Base-by-base conservation (phyloP, 2,113 vertebrate species). In the Dendrocopos noguchii region DNA sequence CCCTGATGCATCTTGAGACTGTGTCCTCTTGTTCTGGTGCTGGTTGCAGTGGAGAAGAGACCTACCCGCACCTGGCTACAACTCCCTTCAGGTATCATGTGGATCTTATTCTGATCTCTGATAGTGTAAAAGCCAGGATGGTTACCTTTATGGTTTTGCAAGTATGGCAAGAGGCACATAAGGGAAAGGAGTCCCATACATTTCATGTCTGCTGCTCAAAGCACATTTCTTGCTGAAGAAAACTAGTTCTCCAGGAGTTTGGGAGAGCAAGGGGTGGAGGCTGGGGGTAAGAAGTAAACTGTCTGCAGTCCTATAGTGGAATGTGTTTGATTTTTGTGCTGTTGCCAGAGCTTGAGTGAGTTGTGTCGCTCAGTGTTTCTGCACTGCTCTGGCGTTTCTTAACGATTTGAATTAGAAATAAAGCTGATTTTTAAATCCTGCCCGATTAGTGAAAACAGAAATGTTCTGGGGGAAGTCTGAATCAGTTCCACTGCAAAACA, bases 401-500 rank as follows among this genome's bases (percentile, higher is more conserved):
- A 93, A 95, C 22, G 77, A 76, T 86, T 84, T 72, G 79, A 94
- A 77, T 80, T 75, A 92, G 90, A 95, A 87, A 86, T 64, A 84
- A 89, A 82, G 61, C 47, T 0, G 14, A 80, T 80, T 82, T 93
- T 95, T 75, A 97, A 97, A 96, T 92, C 91, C 88, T 93, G 55
- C 31, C 50, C 10, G 44, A 57, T 93, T 78, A 89, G 73, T 15
- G 67, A n/a, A 20, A 92, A 81, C 80, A 88, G 87, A 92, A 91
- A 94, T 87, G n/a, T 86, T 88, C 67, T 52, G 60, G 91, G 85
- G 60, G 85, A 96, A 95, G 91, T 95, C 95, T 97, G 96, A 97
- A 94, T 97, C 96, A 96, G 88, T 97, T 98, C 95, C 91, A 96
- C 94, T 95, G 96, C 21, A 13, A 95, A 87, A 88, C 36, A 67